A percentile compares a stretch with the other conserved stretches of the same genome.
phyloP scores from a whole-genome alignment of 2,797 vertebrate species.

The Cetoscarus ocellatus region DNA sequence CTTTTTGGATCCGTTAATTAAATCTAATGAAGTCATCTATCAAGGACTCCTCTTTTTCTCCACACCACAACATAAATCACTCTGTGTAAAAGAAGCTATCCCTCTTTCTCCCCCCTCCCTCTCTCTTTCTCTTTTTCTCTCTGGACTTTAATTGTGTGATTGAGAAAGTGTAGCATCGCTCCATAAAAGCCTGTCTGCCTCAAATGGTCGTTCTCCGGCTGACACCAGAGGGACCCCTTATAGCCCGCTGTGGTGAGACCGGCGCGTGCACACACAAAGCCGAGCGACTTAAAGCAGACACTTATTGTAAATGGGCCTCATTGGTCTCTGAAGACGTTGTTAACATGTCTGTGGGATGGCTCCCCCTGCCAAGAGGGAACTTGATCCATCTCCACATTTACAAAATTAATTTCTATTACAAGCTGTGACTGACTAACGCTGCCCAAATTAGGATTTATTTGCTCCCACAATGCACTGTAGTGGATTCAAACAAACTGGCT shows the following conservation, averaged over 20 bases:
- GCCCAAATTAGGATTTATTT: slow-evolving; percentile 67
- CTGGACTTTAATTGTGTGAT: slow-evolving; percentile 85
- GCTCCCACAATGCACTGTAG: slow-evolving; percentile 57
- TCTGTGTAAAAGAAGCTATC: slow-evolving; percentile 57
- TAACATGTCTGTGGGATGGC: slow-evolving; percentile 80
- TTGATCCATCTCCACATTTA: slow-evolving; percentile 82
- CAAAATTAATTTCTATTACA: slow-evolving; percentile 83
- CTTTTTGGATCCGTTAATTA: slow-evolving; percentile 81
- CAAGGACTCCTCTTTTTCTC: slow-evolving; percentile 80
- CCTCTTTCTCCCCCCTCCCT: slow-evolving; percentile 32
- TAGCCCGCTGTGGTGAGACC: slow-evolving; percentile 71
- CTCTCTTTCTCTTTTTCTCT: slow-evolving; percentile 28
- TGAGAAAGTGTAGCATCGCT: slow-evolving; percentile 83
- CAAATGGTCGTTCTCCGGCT: slow-evolving; percentile 80
- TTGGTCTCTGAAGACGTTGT: slow-evolving; percentile 83
- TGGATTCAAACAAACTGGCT: slow-evolving; percentile 46
- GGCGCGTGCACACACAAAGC: slow-evolving; percentile 56
- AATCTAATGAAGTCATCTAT: slow-evolving; percentile 86
- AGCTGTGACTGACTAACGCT: slow-evolving; percentile 72
- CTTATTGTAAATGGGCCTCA: slow-evolving; percentile 84
- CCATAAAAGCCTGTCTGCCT: slow-evolving; percentile 82
- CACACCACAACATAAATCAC: slow-evolving; percentile 83
- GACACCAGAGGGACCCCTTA: slow-evolving; percentile 82
- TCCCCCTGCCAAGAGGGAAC: slow-evolving; percentile 76
- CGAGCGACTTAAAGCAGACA: slow-evolving; percentile 77